Conservation (phyloP, 2,888 invertebrate species). For the Acleris sparsana region DNA sequence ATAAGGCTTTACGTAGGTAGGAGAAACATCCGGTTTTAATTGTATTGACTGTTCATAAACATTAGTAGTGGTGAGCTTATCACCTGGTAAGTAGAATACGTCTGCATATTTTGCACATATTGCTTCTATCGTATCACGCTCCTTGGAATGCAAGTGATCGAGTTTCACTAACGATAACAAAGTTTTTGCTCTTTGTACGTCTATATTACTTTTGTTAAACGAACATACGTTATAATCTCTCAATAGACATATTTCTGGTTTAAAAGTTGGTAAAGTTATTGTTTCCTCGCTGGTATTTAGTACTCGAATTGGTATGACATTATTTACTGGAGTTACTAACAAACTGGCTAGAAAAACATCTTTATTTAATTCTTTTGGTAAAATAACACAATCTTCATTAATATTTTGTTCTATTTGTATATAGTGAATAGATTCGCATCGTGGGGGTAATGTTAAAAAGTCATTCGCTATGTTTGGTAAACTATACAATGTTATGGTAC, state of each 20-base stretch:
- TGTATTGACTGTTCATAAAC: constrained; percentile 6
- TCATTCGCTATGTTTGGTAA: background rate
- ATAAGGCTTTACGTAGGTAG: constrained; percentile 15
- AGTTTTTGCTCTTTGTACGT: background rate
- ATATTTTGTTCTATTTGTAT: background rate
- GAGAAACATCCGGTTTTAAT: constrained; percentile 7
- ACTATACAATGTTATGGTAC: background rate
- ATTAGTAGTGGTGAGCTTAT: constrained; percentile 8
- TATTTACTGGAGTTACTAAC: constrained; percentile 6
- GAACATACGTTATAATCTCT: background rate
- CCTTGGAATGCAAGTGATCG: constrained; percentile 9
- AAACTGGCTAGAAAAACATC: background rate
- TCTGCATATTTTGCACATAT: constrained; percentile 22
- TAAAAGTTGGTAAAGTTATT: background rate
- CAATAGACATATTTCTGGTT: constrained; percentile 2
- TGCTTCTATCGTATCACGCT: constrained; percentile 1
- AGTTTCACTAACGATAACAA: constrained; percentile 3
- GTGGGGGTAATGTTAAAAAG: background rate
- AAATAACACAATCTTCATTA: background rate
- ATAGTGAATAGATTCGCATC: constrained; percentile 12
- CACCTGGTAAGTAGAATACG: constrained; percentile 13
- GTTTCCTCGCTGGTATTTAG: background rate
- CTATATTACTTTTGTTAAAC: background rate
- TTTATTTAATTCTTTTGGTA: constrained; percentile 1
- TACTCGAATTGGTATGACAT: background rate